A percentile compares a stretch with the other conserved stretches of the same genome.
These are phyloP conservation scores for Dorcus hopei DNA, from an alignment of 2,888 invertebrate species.

Conservation along the genomic window DNA sequence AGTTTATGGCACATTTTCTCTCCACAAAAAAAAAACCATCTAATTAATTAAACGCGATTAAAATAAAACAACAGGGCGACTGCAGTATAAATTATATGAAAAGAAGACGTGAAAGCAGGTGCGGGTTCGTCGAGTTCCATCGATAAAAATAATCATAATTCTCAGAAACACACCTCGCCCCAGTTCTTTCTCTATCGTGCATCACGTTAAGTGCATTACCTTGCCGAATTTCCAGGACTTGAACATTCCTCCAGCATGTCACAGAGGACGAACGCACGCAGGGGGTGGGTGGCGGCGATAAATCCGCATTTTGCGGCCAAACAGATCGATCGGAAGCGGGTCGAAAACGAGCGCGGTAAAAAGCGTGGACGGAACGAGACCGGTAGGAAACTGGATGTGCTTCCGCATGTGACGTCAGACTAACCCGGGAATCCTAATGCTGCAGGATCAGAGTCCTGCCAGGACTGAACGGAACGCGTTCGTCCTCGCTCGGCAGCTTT, in stretches of 20 bases:
- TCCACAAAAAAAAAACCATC: too few species aligned
- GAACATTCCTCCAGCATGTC: conserved; percentile 35
- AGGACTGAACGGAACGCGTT: conserved; percentile 26
- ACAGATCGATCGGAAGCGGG: neutral
- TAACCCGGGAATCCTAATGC: conserved; percentile 46
- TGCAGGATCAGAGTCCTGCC: conserved; percentile 36
- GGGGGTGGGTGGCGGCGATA: neutral
- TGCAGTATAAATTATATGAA: too few species aligned
- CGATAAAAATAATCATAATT: too few species aligned
- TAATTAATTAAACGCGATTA: too few species aligned
- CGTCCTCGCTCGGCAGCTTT: conserved; percentile 21
- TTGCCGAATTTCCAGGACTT: conserved; percentile 46
- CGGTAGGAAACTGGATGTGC: conserved; percentile 30
- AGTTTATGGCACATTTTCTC: too few species aligned
- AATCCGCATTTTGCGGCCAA: neutral
- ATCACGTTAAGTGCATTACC: conserved; percentile 24
- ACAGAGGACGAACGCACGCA: conserved; percentile 7
- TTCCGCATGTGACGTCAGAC: conserved; percentile 50
- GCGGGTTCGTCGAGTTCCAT: too few species aligned
- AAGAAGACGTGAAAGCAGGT: too few species aligned
- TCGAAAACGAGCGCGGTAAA: conserved; percentile 1
- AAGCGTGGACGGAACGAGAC: conserved; percentile 39
- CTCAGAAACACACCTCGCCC: too few species aligned
- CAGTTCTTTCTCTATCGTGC: too few species aligned
- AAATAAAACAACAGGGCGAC: too few species aligned